Evolutionary conservation across 2,797 vertebrate genomes (phyloP).

Genomic region (Sebastes nivosus): DNA sequence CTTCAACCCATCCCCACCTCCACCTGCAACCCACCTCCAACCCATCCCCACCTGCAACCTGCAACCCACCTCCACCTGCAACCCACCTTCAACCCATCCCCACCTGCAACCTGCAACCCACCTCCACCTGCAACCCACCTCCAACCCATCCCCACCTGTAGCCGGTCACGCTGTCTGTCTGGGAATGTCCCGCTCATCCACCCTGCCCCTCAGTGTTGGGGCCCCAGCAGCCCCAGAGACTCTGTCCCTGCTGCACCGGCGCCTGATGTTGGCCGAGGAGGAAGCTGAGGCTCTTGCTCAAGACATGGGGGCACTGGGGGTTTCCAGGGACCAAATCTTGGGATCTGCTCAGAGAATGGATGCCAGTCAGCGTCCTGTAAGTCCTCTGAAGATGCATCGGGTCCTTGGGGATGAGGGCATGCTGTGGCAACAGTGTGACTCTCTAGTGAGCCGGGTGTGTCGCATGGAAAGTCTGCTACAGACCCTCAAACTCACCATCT

Average conservation of each 20-base stretch:
- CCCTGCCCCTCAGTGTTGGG: background rate
- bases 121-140: background rate
- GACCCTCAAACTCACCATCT: slow-evolving; percentile 22
- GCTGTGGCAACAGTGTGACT: background rate
- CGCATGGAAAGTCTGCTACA: slow-evolving; percentile 9
- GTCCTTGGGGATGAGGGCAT: background rate
- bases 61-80: background rate
- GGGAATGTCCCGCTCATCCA: background rate
- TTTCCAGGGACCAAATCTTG: background rate
- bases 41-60: no score
- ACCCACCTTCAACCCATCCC: no score
- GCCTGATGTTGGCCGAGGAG: slow-evolving; percentile 6
- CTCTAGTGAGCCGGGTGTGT: slow-evolving; percentile 1
- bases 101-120: background rate
- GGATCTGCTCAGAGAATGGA: background rate
- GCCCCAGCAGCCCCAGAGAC: background rate
- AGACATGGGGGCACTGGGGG: background rate
- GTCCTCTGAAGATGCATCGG: background rate
- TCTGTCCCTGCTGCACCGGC: background rate
- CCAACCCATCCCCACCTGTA: background rate
- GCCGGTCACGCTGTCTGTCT: no score
- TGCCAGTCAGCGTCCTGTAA: background rate
- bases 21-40: no score
- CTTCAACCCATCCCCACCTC: no score
- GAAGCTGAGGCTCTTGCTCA: background rate